A percentile compares a stretch with the other conserved stretches of the same genome.
Conservation (phyloP, 2,113 vertebrate genomes). For the Pseudorasbora parva region DNA sequence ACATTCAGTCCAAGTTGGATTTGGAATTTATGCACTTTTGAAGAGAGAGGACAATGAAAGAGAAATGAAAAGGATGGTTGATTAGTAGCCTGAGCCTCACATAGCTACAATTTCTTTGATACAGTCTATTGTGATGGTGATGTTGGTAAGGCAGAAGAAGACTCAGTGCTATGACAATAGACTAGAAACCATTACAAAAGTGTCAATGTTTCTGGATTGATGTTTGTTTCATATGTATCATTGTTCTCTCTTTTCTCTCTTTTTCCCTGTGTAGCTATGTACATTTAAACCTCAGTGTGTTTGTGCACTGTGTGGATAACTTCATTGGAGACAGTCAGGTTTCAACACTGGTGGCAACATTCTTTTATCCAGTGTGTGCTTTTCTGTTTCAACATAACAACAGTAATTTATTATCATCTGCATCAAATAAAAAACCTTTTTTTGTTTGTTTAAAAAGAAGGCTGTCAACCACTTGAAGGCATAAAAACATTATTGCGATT, state of each 20-base stretch:
- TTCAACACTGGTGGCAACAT: constrained; percentile 16
- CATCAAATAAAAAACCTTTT: background rate
- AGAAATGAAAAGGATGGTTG: constrained; percentile 35
- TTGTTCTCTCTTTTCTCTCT: constrained; percentile 17
- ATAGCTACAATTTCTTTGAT: constrained; percentile 18
- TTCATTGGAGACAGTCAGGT: constrained; percentile 21
- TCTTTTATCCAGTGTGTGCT: constrained; percentile 12
- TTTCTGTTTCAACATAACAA: background rate
- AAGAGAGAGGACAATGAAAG: constrained; percentile 40
- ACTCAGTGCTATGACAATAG: constrained; percentile 44
- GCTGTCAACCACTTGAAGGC: constrained; percentile 16
- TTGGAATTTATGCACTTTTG: constrained; percentile 51
- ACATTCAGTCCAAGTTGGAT: constrained; percentile 49
- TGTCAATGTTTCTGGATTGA: constrained; percentile 17
- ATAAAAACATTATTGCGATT: constrained; percentile 1
- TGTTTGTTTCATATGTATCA: constrained; percentile 16
- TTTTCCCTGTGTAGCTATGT: constrained; percentile 27
- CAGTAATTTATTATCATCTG: background rate
- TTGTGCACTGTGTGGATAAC: constrained; percentile 21
- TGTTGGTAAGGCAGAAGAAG: constrained; percentile 32
- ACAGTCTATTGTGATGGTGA: constrained; percentile 20
- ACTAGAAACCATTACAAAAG: constrained; percentile 41
- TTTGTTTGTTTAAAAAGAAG: background rate
- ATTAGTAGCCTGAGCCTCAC: constrained; percentile 21
- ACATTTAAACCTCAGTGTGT: constrained; percentile 39